phyloP scores from a whole-genome alignment of 2,888 invertebrate genomes.

The Alentia gelatinosa region DNA sequence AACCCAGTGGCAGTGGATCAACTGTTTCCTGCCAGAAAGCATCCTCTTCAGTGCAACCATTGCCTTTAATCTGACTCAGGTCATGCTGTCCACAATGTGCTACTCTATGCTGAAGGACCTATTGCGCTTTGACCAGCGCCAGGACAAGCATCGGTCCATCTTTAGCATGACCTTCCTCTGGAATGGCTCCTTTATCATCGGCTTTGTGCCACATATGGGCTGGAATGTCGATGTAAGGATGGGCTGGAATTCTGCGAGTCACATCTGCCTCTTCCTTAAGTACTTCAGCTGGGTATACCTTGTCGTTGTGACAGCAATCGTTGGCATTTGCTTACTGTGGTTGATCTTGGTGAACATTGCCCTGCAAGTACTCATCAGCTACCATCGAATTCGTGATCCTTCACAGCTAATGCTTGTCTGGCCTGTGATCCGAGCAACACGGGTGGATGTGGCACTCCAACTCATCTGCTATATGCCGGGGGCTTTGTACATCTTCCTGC shows the following conservation, averaged over 20 bases:
- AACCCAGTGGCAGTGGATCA: slow-evolving; percentile 57
- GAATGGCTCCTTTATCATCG: slow-evolving; percentile 74
- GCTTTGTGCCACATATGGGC: slow-evolving; percentile 74
- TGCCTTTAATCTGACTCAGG: slow-evolving; percentile 68
- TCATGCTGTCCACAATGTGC: slow-evolving; percentile 71
- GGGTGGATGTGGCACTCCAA: slow-evolving; percentile 68
- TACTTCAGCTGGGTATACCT: slow-evolving; percentile 45
- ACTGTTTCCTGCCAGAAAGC: slow-evolving; percentile 76
- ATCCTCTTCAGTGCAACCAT: slow-evolving; percentile 71
- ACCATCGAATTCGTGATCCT: background rate
- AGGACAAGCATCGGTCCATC: slow-evolving; percentile 73
- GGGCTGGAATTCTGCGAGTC: background rate
- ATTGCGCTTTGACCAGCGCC: slow-evolving; percentile 63
- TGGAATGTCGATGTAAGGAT: slow-evolving; percentile 64
- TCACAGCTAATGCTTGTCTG: background rate
- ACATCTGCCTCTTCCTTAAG: slow-evolving; percentile 35
- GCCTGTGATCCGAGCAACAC: slow-evolving; percentile 47
- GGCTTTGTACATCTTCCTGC: slow-evolving; percentile 66
- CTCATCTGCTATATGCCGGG: slow-evolving; percentile 69
- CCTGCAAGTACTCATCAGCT: background rate
- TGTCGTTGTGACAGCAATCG: background rate
- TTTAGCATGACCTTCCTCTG: slow-evolving; percentile 72
- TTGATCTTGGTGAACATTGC: background rate
- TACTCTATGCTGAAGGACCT: slow-evolving; percentile 69
- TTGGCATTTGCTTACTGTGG: background rate